Conservation (phyloP, 2,797 vertebrate species). For the Decapterus maruadsi region DNA sequence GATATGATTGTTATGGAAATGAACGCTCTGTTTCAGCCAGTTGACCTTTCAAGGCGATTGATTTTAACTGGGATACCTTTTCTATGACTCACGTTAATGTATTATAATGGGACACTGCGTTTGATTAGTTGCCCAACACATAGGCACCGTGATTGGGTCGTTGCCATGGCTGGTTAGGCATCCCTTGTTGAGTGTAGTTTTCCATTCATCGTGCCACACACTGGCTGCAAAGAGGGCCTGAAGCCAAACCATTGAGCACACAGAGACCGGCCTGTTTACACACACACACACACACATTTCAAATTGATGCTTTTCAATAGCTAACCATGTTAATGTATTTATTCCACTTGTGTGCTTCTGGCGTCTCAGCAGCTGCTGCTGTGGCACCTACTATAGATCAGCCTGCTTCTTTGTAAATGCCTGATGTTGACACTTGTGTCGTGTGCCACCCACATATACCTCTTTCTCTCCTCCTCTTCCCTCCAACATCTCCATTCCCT, state of each 20-base stretch:
- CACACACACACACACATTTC: constrained; percentile 6
- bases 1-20: constrained; percentile 27
- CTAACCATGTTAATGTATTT: constrained; percentile 64
- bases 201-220: constrained; percentile 13
- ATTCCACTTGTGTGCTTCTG: constrained; percentile 49
- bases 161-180: constrained; percentile 51
- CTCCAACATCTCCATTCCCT: constrained; percentile 19
- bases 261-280: background rate
- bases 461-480: background rate
- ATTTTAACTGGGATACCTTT: constrained; percentile 22
- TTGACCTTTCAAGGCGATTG: constrained; percentile 22
- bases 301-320: constrained; percentile 49
- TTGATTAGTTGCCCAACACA: constrained; percentile 24
- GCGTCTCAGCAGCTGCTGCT: constrained; percentile 57
- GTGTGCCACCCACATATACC: constrained; percentile 23
- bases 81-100: constrained; percentile 17
- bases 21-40: constrained; percentile 11
- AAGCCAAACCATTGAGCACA: constrained; percentile 30
- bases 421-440: constrained; percentile 38
- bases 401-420: constrained; percentile 44
- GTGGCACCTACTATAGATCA: constrained; percentile 53
- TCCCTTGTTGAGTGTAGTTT: constrained; percentile 29
- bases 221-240: constrained; percentile 28
- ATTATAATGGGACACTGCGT: constrained; percentile 17
- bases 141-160: background rate